These are phyloP conservation scores for Miniopterus natalensis DNA, from an alignment of 2,113 vertebrate species.

Conservation along the genomic window DNA sequence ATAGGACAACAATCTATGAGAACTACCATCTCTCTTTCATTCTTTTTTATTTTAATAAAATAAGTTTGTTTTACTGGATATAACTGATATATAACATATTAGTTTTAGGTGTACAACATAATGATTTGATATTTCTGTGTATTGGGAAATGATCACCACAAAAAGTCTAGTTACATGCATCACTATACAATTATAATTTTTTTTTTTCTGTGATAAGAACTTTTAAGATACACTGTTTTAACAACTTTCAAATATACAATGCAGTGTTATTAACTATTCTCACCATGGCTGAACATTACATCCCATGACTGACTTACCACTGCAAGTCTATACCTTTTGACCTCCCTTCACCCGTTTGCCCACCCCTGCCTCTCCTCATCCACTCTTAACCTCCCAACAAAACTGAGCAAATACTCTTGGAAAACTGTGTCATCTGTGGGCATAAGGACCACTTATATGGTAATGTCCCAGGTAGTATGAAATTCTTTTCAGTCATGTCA, in stretches of 20 bases:
- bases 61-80: background rate
- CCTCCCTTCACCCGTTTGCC: background rate
- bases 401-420: background rate
- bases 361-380: background rate
- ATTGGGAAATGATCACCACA: background rate
- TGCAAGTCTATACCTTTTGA: background rate
- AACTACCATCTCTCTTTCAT: background rate
- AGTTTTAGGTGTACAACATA: background rate
- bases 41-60: background rate
- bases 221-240: background rate
- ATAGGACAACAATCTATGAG: background rate
- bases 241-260: background rate
- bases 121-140: background rate
- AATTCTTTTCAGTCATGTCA: conserved; percentile 21
- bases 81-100: background rate
- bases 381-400: background rate
- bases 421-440: background rate
- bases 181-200: background rate
- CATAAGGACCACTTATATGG: background rate
- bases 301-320: background rate
- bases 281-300: background rate
- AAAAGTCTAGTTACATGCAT: background rate
- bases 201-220: background rate
- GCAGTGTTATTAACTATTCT: background rate
- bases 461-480: conserved; percentile 4